Base-by-base conservation (phyloP, 1,140 invertebrate species). In the Leptopilina boulardi region DNA sequence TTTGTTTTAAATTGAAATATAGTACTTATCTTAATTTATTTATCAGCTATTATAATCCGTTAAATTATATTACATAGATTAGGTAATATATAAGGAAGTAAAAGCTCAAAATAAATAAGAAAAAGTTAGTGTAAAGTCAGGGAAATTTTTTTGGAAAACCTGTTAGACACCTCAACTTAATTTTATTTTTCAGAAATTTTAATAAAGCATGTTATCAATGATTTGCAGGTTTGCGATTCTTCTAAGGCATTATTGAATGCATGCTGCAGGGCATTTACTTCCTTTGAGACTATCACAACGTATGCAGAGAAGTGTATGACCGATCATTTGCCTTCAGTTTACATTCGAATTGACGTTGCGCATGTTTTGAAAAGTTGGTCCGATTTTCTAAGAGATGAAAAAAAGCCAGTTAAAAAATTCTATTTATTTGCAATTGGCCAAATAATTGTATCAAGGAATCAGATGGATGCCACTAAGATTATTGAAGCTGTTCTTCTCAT, bases 341-440 rank as follows among this genome's bases (percentile, higher is more conserved):
- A 76, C 19, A 76, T 76, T 2, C 21, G 74, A 18, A 76, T 76
- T 8, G 74, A 76, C 41, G 59, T 76, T 23, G 66, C 74, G 0
- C 74, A 76, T 71, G 71, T 47, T 30, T 51, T 76, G 21, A 76
- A 76, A 70, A 76, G 51, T 54, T 76, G 74, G 42, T 42, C 66
- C 3, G 41, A 76, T 44, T 76, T 76, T 44, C 19, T 76, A 13
- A 51, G 47, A 70, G 26, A 0, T 3, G 74, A 71, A 26, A 70
- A 76, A 71, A 51, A 51, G 15, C 6, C 19, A 2, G 74, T 76
- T 1, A 71, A 71, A 10, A 26, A 76, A 26, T 76, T 76, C 23
- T 76, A 44, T 26, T 23, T 76, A 21, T 76, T 21, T 71, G 34
- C 3, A 4, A 44, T 76, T 26, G 34, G 70, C 6, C 70, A 30